Conservation (phyloP, 2,113 vertebrate species). For the Semnornis frantzii region DNA sequence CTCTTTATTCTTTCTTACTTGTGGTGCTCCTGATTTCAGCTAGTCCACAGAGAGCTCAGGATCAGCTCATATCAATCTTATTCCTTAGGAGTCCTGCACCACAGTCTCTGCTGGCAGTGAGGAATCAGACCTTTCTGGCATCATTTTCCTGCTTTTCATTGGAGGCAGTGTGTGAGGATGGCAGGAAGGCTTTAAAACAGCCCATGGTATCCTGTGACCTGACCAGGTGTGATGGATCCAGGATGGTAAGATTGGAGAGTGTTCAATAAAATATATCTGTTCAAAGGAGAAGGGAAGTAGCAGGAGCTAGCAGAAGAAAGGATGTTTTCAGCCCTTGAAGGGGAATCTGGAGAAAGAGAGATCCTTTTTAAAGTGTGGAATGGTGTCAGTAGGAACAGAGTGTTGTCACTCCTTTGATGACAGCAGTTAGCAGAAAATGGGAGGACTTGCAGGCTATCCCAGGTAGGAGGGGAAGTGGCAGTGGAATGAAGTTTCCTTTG, state of each 20-base stretch:
- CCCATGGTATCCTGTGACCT: not conserved
- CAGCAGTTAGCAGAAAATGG: not conserved
- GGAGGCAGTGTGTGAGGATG: not conserved
- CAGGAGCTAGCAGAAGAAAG: constrained; percentile 2
- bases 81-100: not conserved
- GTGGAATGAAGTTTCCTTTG: not conserved
- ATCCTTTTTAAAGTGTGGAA: constrained; percentile 12
- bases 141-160: not conserved
- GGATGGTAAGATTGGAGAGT: not conserved
- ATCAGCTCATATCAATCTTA: not conserved
- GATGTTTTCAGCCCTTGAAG: constrained; percentile 7
- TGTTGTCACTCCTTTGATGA: constrained; percentile 4
- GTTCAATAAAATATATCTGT: not conserved
- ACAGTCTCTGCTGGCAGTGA: not conserved
- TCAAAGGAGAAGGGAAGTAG: not conserved
- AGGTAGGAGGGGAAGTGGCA: not conserved
- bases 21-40: not conserved
- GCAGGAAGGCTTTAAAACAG: not conserved
- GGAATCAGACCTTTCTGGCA: not conserved
- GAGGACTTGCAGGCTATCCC: not conserved
- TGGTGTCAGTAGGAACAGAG: not conserved
- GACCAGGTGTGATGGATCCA: not conserved
- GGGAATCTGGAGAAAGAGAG: not conserved
- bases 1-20: not conserved
- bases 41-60: not conserved